Percentiles rank a stretch among this genome's conserved stretches.
Conservation (phyloP, 2,888 invertebrate genomes). For the Cryptophagus acutangulus region DNA sequence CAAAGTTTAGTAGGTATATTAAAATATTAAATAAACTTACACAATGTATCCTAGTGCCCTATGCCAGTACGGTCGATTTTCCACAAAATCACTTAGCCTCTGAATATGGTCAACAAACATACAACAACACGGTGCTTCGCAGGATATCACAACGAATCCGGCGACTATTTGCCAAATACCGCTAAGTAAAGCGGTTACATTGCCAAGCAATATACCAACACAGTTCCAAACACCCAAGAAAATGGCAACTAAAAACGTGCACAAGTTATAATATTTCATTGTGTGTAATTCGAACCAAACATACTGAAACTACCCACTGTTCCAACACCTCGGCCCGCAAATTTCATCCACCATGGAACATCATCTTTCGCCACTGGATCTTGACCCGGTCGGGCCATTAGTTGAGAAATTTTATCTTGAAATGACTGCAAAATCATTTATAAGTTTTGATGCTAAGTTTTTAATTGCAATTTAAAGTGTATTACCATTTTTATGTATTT, state of each 20-base stretch:
- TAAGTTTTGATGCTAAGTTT: no score
- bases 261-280: neutral
- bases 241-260: conserved; percentile 69
- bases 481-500: no score
- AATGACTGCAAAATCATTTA: conserved; percentile 66
- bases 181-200: conserved; percentile 64
- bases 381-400: conserved; percentile 77
- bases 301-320: conserved; percentile 80
- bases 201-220: conserved; percentile 58
- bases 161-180: conserved; percentile 85
- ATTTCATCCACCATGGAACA: conserved; percentile 86
- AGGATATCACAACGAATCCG: conserved; percentile 80
- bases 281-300: no score
- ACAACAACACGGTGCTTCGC: conserved; percentile 97
- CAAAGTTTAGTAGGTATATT: neutral
- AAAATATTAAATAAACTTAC: conserved; percentile 57
- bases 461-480: no score
- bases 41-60: conserved; percentile 78
- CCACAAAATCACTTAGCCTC: conserved; percentile 75
- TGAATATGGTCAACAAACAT: conserved; percentile 94
- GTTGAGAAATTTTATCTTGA: conserved; percentile 71
- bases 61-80: conserved; percentile 83
- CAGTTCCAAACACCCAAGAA: conserved; percentile 75
- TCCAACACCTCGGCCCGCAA: conserved; percentile 76
- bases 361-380: conserved; percentile 74